A percentile compares a stretch with the other conserved stretches of the same genome.
phyloP scores from a whole-genome alignment of 2,113 vertebrate species.

The Corythornis vintsioides region DNA sequence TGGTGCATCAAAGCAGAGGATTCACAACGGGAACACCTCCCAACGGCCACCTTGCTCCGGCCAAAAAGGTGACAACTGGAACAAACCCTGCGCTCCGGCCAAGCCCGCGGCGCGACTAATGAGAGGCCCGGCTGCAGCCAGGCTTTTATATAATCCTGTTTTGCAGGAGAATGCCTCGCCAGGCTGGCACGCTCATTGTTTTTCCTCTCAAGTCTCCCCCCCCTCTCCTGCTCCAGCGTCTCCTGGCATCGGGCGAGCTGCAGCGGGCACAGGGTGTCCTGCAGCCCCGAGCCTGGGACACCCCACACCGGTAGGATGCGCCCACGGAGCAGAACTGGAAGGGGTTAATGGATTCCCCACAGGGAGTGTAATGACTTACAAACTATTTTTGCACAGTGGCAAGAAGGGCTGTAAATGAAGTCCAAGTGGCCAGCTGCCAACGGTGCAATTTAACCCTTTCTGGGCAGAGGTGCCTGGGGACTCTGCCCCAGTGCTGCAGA shows the following conservation, averaged over 20 bases:
- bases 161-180: background rate
- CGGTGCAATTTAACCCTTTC: background rate
- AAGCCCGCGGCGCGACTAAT: background rate
- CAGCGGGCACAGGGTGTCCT: fast-evolving
- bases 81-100: fast-evolving
- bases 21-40: background rate
- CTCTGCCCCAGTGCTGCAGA: background rate
- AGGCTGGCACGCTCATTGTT: background rate
- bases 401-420: background rate
- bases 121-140: background rate
- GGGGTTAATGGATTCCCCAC: background rate
- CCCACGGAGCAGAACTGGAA: background rate
- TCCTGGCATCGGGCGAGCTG: background rate
- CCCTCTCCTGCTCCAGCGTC: background rate
- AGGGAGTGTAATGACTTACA: background rate
- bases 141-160: slow-evolving; percentile 8
- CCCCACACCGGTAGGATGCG: fast-evolving
- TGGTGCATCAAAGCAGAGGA: background rate
- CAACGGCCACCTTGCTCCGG: background rate
- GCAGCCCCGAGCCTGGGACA: background rate
- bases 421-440: background rate
- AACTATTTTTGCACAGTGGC: background rate
- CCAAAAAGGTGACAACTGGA: slow-evolving; percentile 20
- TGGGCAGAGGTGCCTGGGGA: fast-evolving
- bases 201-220: background rate